phyloP scores from a whole-genome alignment of 2,888 invertebrate genomes.

The Drosophila pseudotalamancana region DNA sequence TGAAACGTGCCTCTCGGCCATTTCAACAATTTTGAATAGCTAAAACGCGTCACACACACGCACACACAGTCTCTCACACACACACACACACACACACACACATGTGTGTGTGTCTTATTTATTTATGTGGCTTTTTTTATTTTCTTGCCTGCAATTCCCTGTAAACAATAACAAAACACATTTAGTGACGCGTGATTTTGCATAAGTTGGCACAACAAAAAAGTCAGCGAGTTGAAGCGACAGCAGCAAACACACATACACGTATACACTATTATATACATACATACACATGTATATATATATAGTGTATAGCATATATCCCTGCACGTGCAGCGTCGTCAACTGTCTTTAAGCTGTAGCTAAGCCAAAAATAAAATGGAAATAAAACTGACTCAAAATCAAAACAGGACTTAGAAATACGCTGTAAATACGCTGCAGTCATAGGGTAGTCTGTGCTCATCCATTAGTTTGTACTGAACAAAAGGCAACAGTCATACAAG shows the following conservation, averaged over 20 bases:
- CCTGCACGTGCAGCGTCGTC: too few relatives aligned
- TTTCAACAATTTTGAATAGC: conserved; percentile 75
- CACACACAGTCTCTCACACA: conserved; percentile 13
- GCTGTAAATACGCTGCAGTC: too few relatives aligned
- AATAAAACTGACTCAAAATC: too few relatives aligned
- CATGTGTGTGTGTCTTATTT: conserved; percentile 38
- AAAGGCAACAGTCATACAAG: too few relatives aligned
- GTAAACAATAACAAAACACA: conserved; percentile 79
- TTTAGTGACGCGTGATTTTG: conserved; percentile 81
- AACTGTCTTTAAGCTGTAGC: too few relatives aligned
- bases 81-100: neutral
- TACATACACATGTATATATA: neutral
- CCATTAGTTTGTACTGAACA: too few relatives aligned
- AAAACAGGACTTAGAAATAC: too few relatives aligned
- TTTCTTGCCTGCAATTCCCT: conserved; percentile 65
- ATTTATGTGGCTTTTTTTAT: conserved; percentile 52
- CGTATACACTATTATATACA: neutral
- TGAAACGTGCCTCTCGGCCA: conserved; percentile 73
- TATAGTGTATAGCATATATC: neutral
- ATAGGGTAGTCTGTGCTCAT: too few relatives aligned
- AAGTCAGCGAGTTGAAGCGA: conserved; percentile 10
- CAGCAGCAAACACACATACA: conserved; percentile 14
- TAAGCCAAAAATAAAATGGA: too few relatives aligned
- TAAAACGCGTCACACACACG: conserved; percentile 28
- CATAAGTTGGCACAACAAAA: conserved; percentile 68